phyloP scores from a whole-genome alignment of 2,888 invertebrate genomes.

The Melinopterus prodromus region DNA sequence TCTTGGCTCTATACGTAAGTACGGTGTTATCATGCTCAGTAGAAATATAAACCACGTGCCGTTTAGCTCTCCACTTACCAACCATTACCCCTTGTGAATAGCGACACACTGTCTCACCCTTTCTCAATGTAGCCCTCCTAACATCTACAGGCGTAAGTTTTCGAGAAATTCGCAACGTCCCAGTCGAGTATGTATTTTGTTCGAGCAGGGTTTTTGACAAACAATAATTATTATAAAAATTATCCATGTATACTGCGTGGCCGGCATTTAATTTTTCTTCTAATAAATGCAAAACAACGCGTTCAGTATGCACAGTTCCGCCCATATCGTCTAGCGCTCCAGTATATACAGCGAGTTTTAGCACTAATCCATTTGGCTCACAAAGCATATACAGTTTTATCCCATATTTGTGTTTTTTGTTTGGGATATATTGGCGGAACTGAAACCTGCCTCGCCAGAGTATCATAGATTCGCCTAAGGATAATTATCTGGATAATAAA shows the following conservation, averaged over 20 bases:
- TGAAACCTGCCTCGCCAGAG: conserved; percentile 43
- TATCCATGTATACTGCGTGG: conserved; percentile 43
- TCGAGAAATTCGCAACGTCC: conserved; percentile 24
- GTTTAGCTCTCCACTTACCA: conserved; percentile 35
- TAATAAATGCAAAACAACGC: no score
- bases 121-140: conserved; percentile 32
- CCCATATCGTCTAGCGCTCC: no score
- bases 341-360: no score
- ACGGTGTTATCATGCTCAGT: conserved; percentile 15
- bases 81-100: conserved; percentile 29
- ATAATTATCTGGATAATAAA: conserved; percentile 43
- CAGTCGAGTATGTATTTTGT: conserved; percentile 24
- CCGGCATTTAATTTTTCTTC: conserved; percentile 29
- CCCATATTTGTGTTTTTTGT: conserved; percentile 44
- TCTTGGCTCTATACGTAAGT: not conserved
- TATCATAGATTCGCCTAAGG: conserved; percentile 44
- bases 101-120: conserved; percentile 28
- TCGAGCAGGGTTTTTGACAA: not conserved
- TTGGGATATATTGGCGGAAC: conserved; percentile 38
- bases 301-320: no score
- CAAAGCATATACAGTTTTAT: conserved; percentile 47
- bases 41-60: conserved; percentile 30
- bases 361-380: conserved; percentile 31
- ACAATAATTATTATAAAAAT: conserved; percentile 31
- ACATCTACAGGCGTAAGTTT: conserved; percentile 27